These are phyloP conservation scores for Nymphalis urticae DNA, from an alignment of 2,888 invertebrate genomes.

Conservation along the genomic window DNA sequence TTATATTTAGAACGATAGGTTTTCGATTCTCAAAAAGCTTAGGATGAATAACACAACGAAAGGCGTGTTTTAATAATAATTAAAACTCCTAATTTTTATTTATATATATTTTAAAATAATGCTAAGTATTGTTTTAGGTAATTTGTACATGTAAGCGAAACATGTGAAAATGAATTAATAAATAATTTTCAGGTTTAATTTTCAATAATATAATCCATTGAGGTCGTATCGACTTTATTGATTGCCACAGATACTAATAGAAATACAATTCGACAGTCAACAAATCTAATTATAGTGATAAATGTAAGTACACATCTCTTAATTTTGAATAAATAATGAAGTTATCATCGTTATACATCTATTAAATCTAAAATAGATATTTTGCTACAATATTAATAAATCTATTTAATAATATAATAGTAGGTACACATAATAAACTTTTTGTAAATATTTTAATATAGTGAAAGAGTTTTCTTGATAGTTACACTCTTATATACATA, in stretches of 20 bases:
- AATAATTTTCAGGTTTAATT: conserved; percentile 1
- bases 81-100: too few species aligned
- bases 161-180: neutral
- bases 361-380: conserved; percentile 36
- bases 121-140: too few species aligned
- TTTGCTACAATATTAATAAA: conserved; percentile 36
- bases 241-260: conserved; percentile 45
- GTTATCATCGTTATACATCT: conserved; percentile 42
- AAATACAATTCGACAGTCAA: conserved; percentile 45
- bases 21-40: too few species aligned
- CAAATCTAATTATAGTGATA: conserved; percentile 46
- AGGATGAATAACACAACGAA: too few species aligned
- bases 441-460: conserved; percentile 37
- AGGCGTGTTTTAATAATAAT: too few species aligned
- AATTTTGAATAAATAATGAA: conserved; percentile 43
- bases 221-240: conserved; percentile 41
- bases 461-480: conserved; percentile 30
- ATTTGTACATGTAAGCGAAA: too few species aligned
- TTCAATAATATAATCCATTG: conserved; percentile 34
- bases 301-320: conserved; percentile 34
- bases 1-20: too few species aligned
- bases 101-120: too few species aligned
- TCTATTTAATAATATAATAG: conserved; percentile 29
- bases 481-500: conserved; percentile 45
- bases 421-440: conserved; percentile 41